These are phyloP conservation scores for Cheilosia scutellata DNA, from an alignment of 2,888 invertebrate species.

Conservation along the genomic window DNA sequence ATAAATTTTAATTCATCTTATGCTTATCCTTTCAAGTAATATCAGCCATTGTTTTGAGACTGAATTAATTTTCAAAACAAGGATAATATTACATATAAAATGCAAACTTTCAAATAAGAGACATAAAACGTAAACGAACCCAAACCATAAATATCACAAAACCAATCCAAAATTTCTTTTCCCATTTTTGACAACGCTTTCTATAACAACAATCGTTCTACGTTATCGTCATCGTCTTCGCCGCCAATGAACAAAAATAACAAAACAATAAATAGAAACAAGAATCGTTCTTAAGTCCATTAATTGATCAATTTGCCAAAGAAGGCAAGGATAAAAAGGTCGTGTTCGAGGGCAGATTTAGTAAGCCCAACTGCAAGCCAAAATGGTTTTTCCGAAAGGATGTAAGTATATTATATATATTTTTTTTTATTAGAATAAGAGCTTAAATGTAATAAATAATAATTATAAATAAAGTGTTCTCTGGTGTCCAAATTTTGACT, in stretches of 20 bases:
- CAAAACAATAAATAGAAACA: conserved; percentile 89
- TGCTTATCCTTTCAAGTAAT: conserved; percentile 47
- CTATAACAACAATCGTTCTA: conserved; percentile 71
- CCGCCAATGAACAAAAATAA: conserved; percentile 18
- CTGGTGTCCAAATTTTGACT: conserved; percentile 30
- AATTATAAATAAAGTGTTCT: neutral
- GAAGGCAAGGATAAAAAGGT: conserved; percentile 99
- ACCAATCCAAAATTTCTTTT: conserved; percentile 80
- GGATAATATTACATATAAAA: conserved; percentile 38
- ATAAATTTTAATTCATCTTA: conserved; percentile 11
- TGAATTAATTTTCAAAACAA: conserved; percentile 67
- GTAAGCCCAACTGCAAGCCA: conserved; percentile 97
- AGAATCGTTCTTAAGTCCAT: conserved; percentile 96
- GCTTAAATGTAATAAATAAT: neutral
- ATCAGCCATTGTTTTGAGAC: conserved; percentile 56
- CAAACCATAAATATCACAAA: conserved; percentile 46
- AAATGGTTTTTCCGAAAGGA: conserved; percentile 97
- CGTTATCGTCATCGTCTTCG: conserved; percentile 30
- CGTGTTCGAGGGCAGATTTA: conserved; percentile 96
- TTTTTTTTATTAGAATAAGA: neutral
- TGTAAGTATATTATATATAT: conserved; percentile 87
- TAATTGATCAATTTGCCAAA: conserved; percentile 96
- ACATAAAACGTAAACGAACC: conserved; percentile 13
- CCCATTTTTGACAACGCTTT: conserved; percentile 84
- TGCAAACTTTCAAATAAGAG: conserved; percentile 76